Percentiles rank a stretch among this genome's conserved stretches.
Evolutionary conservation across 2,797 vertebrate genomes (phyloP).

Genomic region (Chanos chanos): DNA sequence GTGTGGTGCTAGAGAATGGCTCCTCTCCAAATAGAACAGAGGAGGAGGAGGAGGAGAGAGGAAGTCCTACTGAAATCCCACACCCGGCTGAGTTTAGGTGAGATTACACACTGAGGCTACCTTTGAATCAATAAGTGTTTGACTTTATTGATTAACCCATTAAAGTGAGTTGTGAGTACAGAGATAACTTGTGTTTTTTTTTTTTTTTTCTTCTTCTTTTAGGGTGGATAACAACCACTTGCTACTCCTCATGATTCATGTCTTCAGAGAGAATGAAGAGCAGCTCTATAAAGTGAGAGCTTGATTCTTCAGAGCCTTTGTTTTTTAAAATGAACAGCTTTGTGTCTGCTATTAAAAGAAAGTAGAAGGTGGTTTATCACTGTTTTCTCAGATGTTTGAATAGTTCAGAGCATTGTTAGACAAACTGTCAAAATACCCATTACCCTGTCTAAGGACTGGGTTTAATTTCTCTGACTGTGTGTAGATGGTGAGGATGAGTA

Average conservation of each 20-base stretch:
- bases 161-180: neutral
- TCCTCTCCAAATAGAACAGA: conserved; percentile 46
- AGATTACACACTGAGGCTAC: conserved; percentile 27
- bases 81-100: conserved; percentile 95
- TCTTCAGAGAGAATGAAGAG: conserved; percentile 96
- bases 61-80: conserved; percentile 70
- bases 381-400: neutral
- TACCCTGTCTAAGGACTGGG: neutral
- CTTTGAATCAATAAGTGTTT: neutral
- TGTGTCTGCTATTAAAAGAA: neutral
- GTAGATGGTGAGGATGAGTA: conserved; percentile 97
- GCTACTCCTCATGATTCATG: conserved; percentile 95
- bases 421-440: too few relatives aligned
- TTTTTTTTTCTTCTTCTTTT: conserved; percentile 37
- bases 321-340: neutral
- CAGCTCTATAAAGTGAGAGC: conserved; percentile 87
- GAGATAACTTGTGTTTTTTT: neutral
- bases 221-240: conserved; percentile 98
- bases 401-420: too few relatives aligned
- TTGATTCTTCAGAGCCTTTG: too few relatives aligned
- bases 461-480: conserved; percentile 18
- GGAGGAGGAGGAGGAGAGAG: conserved; percentile 56
- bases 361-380: neutral
- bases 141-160: neutral
- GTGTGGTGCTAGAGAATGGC: conserved; percentile 21